Evolutionary conservation across 2,113 vertebrate genomes (phyloP).

Genomic region (Indicator indicator): DNA sequence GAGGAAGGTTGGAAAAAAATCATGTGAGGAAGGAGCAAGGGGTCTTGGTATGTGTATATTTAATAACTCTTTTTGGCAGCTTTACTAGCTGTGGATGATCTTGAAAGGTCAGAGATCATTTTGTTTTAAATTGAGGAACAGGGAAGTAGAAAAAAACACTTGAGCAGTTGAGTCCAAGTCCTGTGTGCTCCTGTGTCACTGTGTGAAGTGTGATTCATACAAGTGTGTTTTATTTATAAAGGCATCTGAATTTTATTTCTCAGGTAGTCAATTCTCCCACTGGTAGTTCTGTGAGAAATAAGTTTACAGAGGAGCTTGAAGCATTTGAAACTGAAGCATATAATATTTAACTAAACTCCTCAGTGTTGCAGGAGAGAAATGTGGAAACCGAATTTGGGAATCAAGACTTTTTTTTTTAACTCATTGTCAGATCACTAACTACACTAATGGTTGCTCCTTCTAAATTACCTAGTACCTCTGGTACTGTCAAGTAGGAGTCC

Average conservation of each 20-base stretch:
- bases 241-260: background rate
- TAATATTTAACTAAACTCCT: background rate
- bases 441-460: background rate
- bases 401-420: background rate
- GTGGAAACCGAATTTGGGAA: background rate
- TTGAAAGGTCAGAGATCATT: background rate
- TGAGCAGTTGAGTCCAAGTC: background rate
- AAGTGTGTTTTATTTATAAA: background rate
- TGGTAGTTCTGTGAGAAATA: background rate
- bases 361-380: accelerated
- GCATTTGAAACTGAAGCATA: background rate
- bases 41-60: background rate
- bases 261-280: background rate
- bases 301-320: background rate
- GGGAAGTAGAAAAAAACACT: background rate
- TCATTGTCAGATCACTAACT: background rate
- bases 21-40: background rate
- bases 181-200: accelerated
- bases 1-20: background rate
- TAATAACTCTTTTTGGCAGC: background rate
- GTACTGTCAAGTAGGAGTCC: background rate
- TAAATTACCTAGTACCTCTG: background rate
- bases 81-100: background rate
- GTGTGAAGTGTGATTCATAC: background rate
- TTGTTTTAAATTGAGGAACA: background rate